Evolutionary conservation across 2,113 vertebrate species (phyloP), one percentile per base, ranked within the genome.

Genomic region (Trichomycterus rosablanca): DNA sequence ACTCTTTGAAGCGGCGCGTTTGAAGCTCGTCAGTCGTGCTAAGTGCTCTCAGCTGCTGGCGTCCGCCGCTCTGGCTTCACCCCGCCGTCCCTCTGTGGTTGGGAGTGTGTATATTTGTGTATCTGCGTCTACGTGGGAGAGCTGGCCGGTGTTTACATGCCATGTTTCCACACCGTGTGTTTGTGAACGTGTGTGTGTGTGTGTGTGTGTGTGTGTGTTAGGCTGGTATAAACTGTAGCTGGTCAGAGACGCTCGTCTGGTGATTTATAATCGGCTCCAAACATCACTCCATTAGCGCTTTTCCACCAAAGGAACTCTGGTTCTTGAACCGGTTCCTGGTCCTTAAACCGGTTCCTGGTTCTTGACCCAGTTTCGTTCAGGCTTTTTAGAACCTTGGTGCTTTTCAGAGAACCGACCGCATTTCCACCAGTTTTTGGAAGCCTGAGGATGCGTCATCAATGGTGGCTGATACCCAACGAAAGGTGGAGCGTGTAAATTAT

Each of bases 201-300:
- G 11, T 59, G 59, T 71, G 59, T 67, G 28, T 64, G 53, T 51
- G 40, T 48, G 62, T 37, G 50, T 24, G 55, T 58, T 57, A 59
- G 35, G n/a, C 32, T 39, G 42, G 28, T 67, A 22, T 72, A 72
- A 72, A 72, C 69, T 51, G 58, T 43, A 63, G 44, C 49, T 45
- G 57, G 5, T 40, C 35, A 43, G 58, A 72, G 70, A 63, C 53
- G 10, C 46, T 63, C 24, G 55, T 58, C 70, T 67, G 64, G 52
- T 56, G 52, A 65, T 60, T 55, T 66, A 32, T 61, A 66, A 66
- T 46, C 23, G 43, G 50, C 50, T 60, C 62, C 62, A 66, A 22
- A 71, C 24, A 15, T 50, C 51, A 71, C 62, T 59, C 65, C n/a
- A n/a, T n/a, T n/a, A n/a, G n/a, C n/a, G n/a, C n/a, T n/a, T n/a